Base-by-base conservation (phyloP, 2,888 invertebrate genomes). In the Zeuzera pyrina region DNA sequence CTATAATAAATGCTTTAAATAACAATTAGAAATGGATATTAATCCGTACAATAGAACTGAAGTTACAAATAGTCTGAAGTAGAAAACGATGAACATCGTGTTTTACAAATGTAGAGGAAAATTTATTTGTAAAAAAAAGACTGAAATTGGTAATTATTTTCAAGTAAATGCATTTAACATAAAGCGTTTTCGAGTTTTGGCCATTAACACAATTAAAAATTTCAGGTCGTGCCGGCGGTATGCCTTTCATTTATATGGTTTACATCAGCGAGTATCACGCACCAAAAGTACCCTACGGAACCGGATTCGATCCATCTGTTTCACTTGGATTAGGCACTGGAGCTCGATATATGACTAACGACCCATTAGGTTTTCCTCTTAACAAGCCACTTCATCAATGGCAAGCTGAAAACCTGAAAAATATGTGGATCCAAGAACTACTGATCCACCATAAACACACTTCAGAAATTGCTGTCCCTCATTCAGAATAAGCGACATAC, bases 161-260 rank as follows among this genome's bases (percentile, higher is more conserved):
- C n/a, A n/a, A n/a, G n/a, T 7, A 19, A 19, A 19, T 19, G 19
- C 19, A 19, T n/a, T n/a, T n/a, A n/a, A n/a, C n/a, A n/a, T n/a
- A n/a, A n/a, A n/a, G n/a, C n/a, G n/a, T n/a, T n/a, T n/a, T n/a
- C n/a, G n/a, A n/a, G n/a, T n/a, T n/a, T n/a, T n/a, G n/a, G n/a
- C n/a, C n/a, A n/a, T n/a, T n/a, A n/a, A n/a, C n/a, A n/a, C n/a
- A n/a, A n/a, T n/a, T n/a, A n/a, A 19, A 12, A 5, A 34, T 31
- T 37, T 2, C 48, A 78, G 78, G 78, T 58, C 71, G 64, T 43
- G 52, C 66, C 27, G 60, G 57, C 14, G 90, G 91, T 40, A 85
- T 87, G 78, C 85, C 87, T 12, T 88, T 86, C 60, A 81, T 88
- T 41, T 57, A 89, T 34, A 70, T 87, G 67, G 87, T 87, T 29